Evolutionary conservation across 2,113 vertebrate genomes (phyloP).

Genomic region (Upupa epops): DNA sequence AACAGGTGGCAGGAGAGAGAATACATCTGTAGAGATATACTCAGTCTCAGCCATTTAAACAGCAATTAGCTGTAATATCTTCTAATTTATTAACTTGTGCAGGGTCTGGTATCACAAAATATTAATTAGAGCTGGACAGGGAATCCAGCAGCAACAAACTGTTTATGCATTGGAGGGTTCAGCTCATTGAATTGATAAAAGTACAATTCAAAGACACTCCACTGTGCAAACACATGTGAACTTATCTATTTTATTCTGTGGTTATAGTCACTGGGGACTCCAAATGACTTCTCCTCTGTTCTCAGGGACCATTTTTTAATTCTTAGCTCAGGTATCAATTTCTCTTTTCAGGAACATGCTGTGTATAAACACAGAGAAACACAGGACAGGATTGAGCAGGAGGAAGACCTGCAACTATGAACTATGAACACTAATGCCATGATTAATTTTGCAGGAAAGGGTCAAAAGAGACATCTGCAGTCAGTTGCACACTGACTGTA

Average conservation of each 20-base stretch:
- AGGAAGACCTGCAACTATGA: not conserved
- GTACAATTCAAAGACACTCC: not conserved
- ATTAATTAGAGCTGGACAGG: not conserved
- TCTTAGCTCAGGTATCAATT: not conserved
- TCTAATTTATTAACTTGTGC: slow-evolving; percentile 17
- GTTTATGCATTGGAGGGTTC: not conserved
- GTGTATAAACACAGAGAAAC: not conserved
- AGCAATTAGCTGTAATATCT: not conserved
- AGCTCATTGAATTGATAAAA: not conserved
- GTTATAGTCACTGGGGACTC: not conserved
- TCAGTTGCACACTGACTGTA: rapidly evolving
- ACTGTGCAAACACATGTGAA: not conserved
- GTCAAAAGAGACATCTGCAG: not conserved
- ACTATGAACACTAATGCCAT: not conserved
- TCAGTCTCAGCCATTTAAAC: not conserved
- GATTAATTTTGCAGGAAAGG: not conserved
- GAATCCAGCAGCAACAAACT: not conserved
- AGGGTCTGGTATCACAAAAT: not conserved
- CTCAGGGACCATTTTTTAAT: not conserved
- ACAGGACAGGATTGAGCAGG: not conserved
- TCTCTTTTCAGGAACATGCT: not conserved
- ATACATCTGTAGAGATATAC: not conserved
- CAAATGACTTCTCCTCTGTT: not conserved
- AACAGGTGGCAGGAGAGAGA: not conserved
- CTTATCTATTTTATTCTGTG: not conserved